A percentile compares a stretch with the other conserved stretches of the same genome.
Evolutionary conservation across 2,113 vertebrate genomes (phyloP).

Genomic region (Notarius lentiginosus): DNA sequence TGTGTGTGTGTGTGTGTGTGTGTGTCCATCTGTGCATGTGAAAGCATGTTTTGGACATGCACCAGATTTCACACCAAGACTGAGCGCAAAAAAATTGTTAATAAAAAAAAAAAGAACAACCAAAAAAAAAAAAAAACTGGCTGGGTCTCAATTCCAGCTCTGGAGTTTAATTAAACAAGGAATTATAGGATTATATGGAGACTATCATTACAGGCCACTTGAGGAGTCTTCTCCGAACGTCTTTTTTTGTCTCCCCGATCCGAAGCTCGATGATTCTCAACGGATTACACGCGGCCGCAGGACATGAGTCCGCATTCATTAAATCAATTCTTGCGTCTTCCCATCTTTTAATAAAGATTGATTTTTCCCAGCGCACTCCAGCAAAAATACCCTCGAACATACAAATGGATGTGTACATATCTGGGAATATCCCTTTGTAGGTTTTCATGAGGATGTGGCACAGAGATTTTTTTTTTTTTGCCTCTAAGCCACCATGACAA

Average conservation of each 20-base stretch:
- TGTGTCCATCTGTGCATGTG: conserved; percentile 18
- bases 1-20: conserved; percentile 22
- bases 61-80: conserved; percentile 21
- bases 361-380: conserved; percentile 60
- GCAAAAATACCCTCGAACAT: conserved; percentile 73
- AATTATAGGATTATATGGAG: conserved; percentile 85
- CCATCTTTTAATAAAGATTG: conserved; percentile 77
- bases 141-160: conserved; percentile 73
- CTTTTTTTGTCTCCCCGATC: conserved; percentile 78
- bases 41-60: conserved; percentile 32
- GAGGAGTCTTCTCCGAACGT: conserved; percentile 73
- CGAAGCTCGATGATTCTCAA: conserved; percentile 75
- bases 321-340: conserved; percentile 77
- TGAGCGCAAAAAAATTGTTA: conserved; percentile 67
- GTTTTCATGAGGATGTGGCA: conserved; percentile 73
- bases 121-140: conserved; percentile 58
- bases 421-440: conserved; percentile 71
- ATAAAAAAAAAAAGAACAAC: conserved; percentile 66
- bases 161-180: conserved; percentile 87
- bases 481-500: conserved; percentile 70
- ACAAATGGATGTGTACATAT: conserved; percentile 78
- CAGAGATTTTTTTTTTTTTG: conserved; percentile 57
- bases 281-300: conserved; percentile 78
- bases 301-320: conserved; percentile 83
- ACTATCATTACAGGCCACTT: conserved; percentile 83